Base-by-base conservation (phyloP, 35 echinoderm and acorn worm species). In the Strongylocentrotus purpuratus region DNA sequence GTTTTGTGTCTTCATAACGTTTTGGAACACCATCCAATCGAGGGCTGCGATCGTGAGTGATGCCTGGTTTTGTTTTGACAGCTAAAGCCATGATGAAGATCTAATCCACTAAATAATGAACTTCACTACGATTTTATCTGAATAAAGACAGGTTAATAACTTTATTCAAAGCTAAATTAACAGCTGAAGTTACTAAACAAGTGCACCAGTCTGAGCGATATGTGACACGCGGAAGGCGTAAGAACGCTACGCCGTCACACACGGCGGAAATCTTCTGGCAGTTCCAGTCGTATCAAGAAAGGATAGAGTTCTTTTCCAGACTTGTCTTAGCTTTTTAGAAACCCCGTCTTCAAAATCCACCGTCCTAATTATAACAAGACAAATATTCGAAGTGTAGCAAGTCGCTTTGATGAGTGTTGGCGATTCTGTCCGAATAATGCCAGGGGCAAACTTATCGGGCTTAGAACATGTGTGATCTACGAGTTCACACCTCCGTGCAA, bases 1-100 rank as follows among this genome's bases (percentile, higher is more conserved):
- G 97, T 90, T 98, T 99, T 46, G 94, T 99, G 45, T 99, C 98
- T 94, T 99, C 98, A 95, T 99, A 99, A 92, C 98, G 96, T 32
- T 91, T 96, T 31, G 98, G 98, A 91, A 99, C 87, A 32, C 97
- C 96, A 86, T 96, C 96, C 50, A 96, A 99, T 9, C 94, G 93
- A 85, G 97, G 98, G 6, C 45, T 48, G 46, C 48, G 91, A 93
- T 93, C 91, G n/a, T 47, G 91, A 50, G 48, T 58, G 46, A 93
- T 20, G 10, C 48, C 45, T 93, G 45, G 91, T 93, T 93, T 93
- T 31, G 91, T 50, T 93, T 93, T 93, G n/a, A 93, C 91, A 48
- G 91, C 91, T 32, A 93, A 93, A 32, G 91, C 91, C 91, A 93
- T 89, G 14, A 41, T 89, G 32, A 18, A 45, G 31, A 35, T n/a